Conservation (phyloP, 1,140 invertebrate genomes). For the Lutraria rhynchaena region DNA sequence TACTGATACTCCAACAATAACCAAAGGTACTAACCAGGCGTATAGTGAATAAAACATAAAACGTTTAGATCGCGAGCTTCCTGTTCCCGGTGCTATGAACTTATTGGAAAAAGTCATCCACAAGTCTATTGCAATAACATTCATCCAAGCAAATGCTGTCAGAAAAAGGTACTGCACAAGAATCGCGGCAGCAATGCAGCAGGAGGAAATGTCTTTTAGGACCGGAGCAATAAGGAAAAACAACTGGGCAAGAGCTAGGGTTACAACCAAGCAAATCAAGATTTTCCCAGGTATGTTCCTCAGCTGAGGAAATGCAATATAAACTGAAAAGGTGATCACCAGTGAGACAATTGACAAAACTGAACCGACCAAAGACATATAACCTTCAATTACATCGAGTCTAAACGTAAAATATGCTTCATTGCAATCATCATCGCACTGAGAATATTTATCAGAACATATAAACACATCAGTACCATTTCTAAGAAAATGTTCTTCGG, state of each 20-base stretch:
- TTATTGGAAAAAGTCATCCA: constrained; percentile 84
- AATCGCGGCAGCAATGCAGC: constrained; percentile 78
- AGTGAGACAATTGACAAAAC: constrained; percentile 67
- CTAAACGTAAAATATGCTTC: background rate
- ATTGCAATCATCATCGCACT: background rate
- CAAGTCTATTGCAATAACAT: constrained; percentile 84
- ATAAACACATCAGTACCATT: constrained; percentile 33
- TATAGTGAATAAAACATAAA: constrained; percentile 84
- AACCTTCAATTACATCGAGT: constrained; percentile 53
- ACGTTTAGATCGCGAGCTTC: constrained; percentile 62
- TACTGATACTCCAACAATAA: constrained; percentile 82
- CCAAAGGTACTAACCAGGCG: constrained; percentile 83
- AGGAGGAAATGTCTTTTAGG: background rate
- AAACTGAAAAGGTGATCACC: constrained; percentile 76
- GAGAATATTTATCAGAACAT: constrained; percentile 26
- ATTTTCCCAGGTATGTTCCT: constrained; percentile 83
- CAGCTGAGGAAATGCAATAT: constrained; percentile 79
- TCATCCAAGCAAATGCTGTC: constrained; percentile 85
- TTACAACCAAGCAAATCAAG: constrained; percentile 81
- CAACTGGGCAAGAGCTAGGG: constrained; percentile 82
- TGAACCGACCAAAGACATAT: constrained; percentile 62
- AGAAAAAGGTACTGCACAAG: constrained; percentile 84
- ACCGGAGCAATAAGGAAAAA: constrained; percentile 80
- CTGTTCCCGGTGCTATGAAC: constrained; percentile 57
- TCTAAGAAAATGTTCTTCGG: constrained; percentile 1